Percentiles rank a stretch among this genome's conserved stretches.
phyloP scores from a whole-genome alignment of 2,888 invertebrate genomes.

The Drosophila kanekoi region DNA sequence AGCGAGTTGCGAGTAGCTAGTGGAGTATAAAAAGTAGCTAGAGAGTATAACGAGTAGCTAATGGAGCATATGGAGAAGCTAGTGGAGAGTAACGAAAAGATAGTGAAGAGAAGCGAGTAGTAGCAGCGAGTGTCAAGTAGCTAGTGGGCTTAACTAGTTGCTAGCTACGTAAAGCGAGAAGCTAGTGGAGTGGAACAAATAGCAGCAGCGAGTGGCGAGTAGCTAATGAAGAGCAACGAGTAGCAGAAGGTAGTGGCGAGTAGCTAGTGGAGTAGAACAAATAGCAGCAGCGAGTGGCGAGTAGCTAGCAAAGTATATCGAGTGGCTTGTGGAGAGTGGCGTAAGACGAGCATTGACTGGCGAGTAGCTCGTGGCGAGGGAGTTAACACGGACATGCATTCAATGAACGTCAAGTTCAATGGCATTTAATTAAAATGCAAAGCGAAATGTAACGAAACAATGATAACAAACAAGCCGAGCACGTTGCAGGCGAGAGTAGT shows the following conservation, averaged over 20 bases:
- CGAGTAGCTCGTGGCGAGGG: constrained; percentile 5
- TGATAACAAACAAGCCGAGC: constrained; percentile 10
- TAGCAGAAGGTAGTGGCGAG: no score
- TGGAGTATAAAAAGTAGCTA: background rate
- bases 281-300: background rate
- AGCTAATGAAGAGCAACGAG: background rate
- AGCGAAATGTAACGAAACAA: constrained; percentile 35
- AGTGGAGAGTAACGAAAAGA: no score
- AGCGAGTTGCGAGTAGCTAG: no score
- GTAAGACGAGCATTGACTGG: background rate
- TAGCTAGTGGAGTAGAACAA: background rate
- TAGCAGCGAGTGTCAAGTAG: background rate
- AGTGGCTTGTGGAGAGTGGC: background rate
- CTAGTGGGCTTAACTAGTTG: background rate
- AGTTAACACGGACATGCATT: constrained; percentile 44
- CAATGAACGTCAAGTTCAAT: constrained; percentile 71
- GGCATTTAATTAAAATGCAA: constrained; percentile 71
- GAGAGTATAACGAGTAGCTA: no score
- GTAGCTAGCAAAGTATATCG: background rate
- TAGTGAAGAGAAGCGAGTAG: background rate
- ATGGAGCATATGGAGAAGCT: no score
- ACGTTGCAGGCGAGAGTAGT: constrained; percentile 6
- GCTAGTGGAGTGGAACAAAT: background rate
- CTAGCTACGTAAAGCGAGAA: no score
- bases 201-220: background rate